A percentile compares a stretch with the other conserved stretches of the same genome.
These are phyloP conservation scores for Eupithecia abbreviata DNA, from an alignment of 2,888 invertebrate species.

Conservation along the genomic window DNA sequence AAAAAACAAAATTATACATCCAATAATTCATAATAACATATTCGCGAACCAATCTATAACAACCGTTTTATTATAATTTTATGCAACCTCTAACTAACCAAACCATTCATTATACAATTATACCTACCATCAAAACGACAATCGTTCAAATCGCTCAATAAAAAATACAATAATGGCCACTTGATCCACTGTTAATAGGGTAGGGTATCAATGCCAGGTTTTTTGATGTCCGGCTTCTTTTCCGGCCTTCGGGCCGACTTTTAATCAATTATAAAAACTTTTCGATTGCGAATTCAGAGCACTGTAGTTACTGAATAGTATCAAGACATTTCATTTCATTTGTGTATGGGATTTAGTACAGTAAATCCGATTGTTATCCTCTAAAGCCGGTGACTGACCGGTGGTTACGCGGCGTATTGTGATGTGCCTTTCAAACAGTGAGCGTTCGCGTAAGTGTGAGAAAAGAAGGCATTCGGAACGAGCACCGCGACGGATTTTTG, in stretches of 20 bases:
- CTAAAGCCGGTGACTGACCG: too few relatives aligned
- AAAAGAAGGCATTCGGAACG: too few relatives aligned
- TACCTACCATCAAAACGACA: slow-evolving; percentile 32
- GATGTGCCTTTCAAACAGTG: too few relatives aligned
- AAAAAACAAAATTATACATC: slow-evolving; percentile 8
- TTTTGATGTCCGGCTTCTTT: slow-evolving; percentile 8
- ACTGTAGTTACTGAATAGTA: neutral
- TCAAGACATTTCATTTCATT: neutral
- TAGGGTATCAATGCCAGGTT: slow-evolving; percentile 1
- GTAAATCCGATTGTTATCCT: too few relatives aligned
- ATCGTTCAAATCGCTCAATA: slow-evolving; percentile 32
- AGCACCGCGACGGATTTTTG: too few relatives aligned
- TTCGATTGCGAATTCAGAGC: neutral
- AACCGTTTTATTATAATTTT: slow-evolving; percentile 24
- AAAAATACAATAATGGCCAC: slow-evolving; percentile 37
- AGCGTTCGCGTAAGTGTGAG: too few relatives aligned
- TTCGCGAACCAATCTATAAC: slow-evolving; percentile 21
- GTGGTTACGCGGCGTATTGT: too few relatives aligned
- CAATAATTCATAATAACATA: slow-evolving; percentile 22
- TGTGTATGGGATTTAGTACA: neutral
- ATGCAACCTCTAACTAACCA: slow-evolving; percentile 16
- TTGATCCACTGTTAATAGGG: slow-evolving; percentile 26
- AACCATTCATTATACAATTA: slow-evolving; percentile 41
- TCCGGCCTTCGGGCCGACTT: neutral
- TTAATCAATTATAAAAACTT: neutral